A percentile compares a stretch with the other conserved stretches of the same genome.
phyloP scores from a whole-genome alignment of 1,140 invertebrate genomes.

The Macrotrachela quadricornifera region DNA sequence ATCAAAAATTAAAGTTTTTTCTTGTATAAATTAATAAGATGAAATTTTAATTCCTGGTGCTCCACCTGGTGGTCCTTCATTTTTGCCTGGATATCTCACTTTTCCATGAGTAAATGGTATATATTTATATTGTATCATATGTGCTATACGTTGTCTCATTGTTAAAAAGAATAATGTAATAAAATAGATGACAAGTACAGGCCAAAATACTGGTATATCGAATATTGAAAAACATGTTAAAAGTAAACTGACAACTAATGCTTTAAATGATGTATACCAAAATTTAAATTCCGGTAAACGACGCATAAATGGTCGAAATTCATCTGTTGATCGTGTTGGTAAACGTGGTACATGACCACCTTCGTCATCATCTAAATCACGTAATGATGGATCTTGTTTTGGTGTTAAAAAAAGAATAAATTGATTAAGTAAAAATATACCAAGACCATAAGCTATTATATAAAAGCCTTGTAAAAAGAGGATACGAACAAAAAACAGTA shows the following conservation, averaged over 20 bases:
- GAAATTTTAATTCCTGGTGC: too few species aligned
- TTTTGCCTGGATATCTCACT: conserved; percentile 43
- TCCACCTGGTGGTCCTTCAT: neutral
- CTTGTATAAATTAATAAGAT: neutral
- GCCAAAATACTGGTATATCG: conserved; percentile 99
- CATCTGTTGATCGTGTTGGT: conserved; percentile 78
- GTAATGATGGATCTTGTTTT: conserved; percentile 87
- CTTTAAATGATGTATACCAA: conserved; percentile 89
- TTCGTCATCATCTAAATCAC: conserved; percentile 33
- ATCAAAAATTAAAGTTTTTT: too few species aligned
- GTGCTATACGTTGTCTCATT: conserved; percentile 99
- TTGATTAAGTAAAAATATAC: conserved; percentile 94
- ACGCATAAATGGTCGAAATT: conserved; percentile 93
- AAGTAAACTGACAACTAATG: conserved; percentile 65
- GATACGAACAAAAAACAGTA: conserved; percentile 27
- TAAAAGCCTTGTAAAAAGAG: conserved; percentile 65
- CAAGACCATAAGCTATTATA: conserved; percentile 90
- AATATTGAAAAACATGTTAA: conserved; percentile 94
- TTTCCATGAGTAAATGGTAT: conserved; percentile 94
- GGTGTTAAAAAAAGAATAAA: conserved; percentile 98
- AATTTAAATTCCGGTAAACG: conserved; percentile 98
- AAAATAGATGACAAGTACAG: conserved; percentile 97
- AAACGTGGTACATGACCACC: conserved; percentile 55
- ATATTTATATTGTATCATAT: conserved; percentile 98
- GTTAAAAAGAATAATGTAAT: conserved; percentile 90